Conservation (phyloP, 2,797 vertebrate genomes). For the Cheirogaleus major region DNA sequence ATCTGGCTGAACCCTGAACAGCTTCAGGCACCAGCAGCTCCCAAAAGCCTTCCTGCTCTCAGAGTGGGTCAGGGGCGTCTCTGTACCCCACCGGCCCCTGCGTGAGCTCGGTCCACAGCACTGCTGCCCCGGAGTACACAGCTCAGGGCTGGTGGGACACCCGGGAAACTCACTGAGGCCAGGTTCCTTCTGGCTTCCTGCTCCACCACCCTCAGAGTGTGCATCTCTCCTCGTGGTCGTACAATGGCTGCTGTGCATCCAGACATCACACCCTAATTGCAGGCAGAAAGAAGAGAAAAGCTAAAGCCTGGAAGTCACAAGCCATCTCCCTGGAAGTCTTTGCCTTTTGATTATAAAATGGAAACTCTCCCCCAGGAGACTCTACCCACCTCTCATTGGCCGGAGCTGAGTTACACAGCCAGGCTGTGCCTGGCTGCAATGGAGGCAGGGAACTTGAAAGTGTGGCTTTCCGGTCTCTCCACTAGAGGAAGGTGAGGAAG, state of each 20-base stretch:
- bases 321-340: not conserved
- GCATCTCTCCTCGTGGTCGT: not conserved
- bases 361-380: not conserved
- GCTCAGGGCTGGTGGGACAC: not conserved
- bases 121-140: too few relatives aligned
- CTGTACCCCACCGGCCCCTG: not conserved
- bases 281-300: not conserved
- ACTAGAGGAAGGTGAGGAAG: not conserved
- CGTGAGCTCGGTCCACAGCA: too few relatives aligned
- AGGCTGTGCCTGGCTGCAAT: not conserved
- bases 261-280: not conserved
- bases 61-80: not conserved
- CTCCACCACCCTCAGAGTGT: fast-evolving
- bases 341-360: not conserved
- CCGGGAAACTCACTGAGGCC: not conserved
- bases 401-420: too few relatives aligned
- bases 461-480: not conserved
- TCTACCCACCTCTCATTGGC: not conserved
- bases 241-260: not conserved
- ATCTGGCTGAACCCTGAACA: not conserved
- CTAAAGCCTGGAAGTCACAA: not conserved
- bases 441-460: not conserved
- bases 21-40: not conserved
- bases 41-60: not conserved
- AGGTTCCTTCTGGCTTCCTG: not conserved